Conservation (phyloP, 2,113 vertebrate species). For the Melierax canorus region DNA sequence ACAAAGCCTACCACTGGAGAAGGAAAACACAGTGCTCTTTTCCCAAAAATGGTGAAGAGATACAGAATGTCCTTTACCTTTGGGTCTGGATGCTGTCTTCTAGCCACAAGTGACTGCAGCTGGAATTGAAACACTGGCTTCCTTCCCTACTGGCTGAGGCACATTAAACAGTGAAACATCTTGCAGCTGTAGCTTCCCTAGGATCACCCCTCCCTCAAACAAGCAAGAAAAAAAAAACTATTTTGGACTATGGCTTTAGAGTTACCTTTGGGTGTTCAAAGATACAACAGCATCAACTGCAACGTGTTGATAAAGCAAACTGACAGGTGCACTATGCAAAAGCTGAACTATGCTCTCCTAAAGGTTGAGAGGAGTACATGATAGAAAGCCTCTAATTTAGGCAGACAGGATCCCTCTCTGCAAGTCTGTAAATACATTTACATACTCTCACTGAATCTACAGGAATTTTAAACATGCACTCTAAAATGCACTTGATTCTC, state of each 20-base stretch:
- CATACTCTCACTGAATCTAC: not conserved
- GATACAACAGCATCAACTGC: not conserved
- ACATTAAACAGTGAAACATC: not conserved
- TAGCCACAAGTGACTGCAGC: not conserved
- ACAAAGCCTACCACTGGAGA: not conserved
- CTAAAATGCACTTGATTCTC: not conserved
- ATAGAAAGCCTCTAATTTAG: not conserved
- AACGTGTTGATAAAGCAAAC: not conserved
- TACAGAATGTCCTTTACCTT: slow-evolving; percentile 20
- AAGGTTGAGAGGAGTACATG: not conserved
- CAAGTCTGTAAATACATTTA: not conserved
- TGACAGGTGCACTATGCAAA: not conserved
- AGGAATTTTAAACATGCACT: not conserved
- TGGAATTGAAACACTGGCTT: not conserved
- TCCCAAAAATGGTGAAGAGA: slow-evolving; percentile 31
- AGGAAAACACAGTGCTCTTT: not conserved
- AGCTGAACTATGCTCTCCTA: not conserved
- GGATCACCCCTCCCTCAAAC: not conserved
- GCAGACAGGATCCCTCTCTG: not conserved
- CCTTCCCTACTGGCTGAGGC: not conserved
- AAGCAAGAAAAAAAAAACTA: not conserved
- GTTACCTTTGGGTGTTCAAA: not conserved
- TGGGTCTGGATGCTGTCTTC: not conserved
- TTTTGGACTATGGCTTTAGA: not conserved
- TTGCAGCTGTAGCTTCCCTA: not conserved